phyloP scores from a whole-genome alignment of 2,888 invertebrate species.

The Melinaea marsaeus region DNA sequence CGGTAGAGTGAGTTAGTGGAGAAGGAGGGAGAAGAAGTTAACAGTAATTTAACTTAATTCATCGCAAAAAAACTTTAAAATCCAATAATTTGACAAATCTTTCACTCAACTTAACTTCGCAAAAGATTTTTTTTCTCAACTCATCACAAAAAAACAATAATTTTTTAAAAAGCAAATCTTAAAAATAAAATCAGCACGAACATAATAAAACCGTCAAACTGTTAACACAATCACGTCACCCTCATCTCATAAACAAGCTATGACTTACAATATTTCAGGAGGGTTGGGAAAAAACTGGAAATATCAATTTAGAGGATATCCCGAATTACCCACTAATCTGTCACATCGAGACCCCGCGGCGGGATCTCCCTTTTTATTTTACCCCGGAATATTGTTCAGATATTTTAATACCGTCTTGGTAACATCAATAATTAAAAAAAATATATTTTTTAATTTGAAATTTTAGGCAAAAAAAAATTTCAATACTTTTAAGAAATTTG shows the following conservation, averaged over 20 bases:
- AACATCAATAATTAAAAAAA: not conserved
- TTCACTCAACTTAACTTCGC: too few relatives aligned
- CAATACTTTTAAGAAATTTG: too few relatives aligned
- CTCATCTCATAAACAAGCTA: slow-evolving; percentile 47
- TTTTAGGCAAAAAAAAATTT: too few relatives aligned
- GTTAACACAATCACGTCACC: slow-evolving; percentile 41
- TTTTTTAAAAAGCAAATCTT: slow-evolving; percentile 9
- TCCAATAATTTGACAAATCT: too few relatives aligned
- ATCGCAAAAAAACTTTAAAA: too few relatives aligned
- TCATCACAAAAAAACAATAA: slow-evolving; percentile 8
- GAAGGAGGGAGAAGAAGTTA: too few relatives aligned
- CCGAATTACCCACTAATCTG: slow-evolving; percentile 74
- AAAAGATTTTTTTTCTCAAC: too few relatives aligned
- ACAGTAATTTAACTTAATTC: too few relatives aligned
- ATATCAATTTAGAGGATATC: slow-evolving; percentile 71
- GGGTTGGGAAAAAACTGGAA: slow-evolving; percentile 55
- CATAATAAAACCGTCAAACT: slow-evolving; percentile 3
- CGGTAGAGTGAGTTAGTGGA: too few relatives aligned
- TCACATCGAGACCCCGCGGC: slow-evolving; percentile 69
- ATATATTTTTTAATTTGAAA: slow-evolving; percentile 8
- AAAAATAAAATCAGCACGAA: not conserved
- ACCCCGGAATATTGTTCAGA: slow-evolving; percentile 33
- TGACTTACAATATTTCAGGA: slow-evolving; percentile 63
- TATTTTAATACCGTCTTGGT: too few relatives aligned
- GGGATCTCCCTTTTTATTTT: slow-evolving; percentile 61